These are phyloP conservation scores for Drosophila pseudotalamancana DNA, from an alignment of 2,888 invertebrate genomes.

Conservation along the genomic window DNA sequence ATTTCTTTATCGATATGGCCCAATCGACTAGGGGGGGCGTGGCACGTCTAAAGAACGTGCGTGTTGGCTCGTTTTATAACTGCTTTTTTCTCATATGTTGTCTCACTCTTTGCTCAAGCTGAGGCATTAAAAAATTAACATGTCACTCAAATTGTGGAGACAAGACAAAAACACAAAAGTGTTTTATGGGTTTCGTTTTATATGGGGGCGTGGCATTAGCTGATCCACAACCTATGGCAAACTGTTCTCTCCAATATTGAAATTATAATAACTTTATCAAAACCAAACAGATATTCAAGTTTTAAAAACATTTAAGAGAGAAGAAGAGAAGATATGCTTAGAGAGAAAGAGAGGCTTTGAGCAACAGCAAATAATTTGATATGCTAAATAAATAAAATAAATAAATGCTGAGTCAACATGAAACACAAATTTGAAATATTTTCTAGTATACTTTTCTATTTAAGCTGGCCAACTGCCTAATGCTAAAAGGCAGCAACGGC, in stretches of 20 bases:
- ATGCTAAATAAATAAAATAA: no score
- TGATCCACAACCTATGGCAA: background rate
- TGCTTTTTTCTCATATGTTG: constrained; percentile 22
- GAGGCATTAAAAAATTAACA: constrained; percentile 54
- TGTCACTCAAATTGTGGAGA: constrained; percentile 53
- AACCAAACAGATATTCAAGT: background rate
- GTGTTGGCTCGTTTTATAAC: constrained; percentile 27
- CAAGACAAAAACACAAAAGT: constrained; percentile 10
- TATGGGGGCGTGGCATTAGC: constrained; percentile 54
- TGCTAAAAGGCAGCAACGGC: background rate
- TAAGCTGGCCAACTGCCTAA: background rate
- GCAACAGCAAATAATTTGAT: no score
- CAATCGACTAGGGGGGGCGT: constrained; percentile 68
- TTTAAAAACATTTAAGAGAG: background rate
- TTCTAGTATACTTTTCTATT: background rate
- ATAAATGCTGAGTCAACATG: no score
- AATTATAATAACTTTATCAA: background rate
- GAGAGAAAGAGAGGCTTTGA: no score
- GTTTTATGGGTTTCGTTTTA: background rate
- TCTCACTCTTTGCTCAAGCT: constrained; percentile 47
- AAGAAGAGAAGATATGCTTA: no score
- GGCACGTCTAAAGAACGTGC: constrained; percentile 48
- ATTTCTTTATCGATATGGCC: constrained; percentile 73
- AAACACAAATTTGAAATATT: background rate
- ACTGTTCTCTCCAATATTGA: background rate